Evolutionary conservation across 2,797 vertebrate genomes (phyloP).

Genomic region (Gymnopithys bicolor): DNA sequence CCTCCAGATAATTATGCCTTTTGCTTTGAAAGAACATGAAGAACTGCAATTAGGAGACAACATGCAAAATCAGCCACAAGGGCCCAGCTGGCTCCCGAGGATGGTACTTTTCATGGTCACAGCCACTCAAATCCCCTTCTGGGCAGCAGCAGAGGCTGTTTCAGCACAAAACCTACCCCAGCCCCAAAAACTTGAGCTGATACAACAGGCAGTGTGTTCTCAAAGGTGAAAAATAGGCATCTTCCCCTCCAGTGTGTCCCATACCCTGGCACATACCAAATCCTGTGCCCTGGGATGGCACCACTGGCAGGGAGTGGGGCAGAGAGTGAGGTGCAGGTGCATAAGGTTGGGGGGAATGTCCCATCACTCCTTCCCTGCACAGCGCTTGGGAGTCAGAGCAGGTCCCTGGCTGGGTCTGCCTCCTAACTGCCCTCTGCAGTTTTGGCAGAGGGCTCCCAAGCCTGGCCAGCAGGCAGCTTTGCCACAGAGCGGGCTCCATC

Average conservation of each 20-base stretch:
- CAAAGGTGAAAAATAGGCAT: background rate
- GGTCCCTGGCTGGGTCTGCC: background rate
- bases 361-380: background rate
- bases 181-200: background rate
- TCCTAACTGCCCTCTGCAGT: background rate
- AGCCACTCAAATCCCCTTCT: fast-evolving
- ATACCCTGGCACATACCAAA: background rate
- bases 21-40: background rate
- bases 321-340: background rate
- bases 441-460: background rate
- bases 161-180: background rate
- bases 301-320: background rate
- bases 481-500: background rate
- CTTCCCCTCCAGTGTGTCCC: background rate
- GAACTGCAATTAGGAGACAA: background rate
- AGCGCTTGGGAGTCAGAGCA: fast-evolving
- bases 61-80: background rate
- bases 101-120: background rate
- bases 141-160: background rate
- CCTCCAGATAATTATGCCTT: background rate
- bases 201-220: fast-evolving
- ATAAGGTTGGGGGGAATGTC: too few species aligned
- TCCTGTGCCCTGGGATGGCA: background rate
- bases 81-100: background rate
- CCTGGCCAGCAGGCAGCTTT: background rate